Percentiles rank a stretch among this genome's conserved stretches.
These are phyloP conservation scores for Nyctereutes procyonoides DNA, from an alignment of 2,113 vertebrate species.

Conservation along the genomic window DNA sequence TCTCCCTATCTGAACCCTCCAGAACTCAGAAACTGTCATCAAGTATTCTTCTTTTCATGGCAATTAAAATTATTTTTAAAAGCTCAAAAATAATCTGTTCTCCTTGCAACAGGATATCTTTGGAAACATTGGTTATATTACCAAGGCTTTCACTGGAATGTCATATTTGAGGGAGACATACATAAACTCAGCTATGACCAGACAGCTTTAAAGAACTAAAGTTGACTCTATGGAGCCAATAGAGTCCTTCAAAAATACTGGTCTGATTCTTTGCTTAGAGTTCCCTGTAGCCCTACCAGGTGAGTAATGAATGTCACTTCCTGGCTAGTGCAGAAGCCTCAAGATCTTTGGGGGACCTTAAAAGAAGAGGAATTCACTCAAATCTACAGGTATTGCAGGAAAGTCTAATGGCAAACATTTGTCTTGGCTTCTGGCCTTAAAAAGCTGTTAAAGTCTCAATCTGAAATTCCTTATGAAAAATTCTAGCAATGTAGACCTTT, in stretches of 20 bases:
- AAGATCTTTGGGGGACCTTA: not conserved
- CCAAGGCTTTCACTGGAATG: not conserved
- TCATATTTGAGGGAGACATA: not conserved
- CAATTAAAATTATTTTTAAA: not conserved
- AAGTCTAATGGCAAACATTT: no score
- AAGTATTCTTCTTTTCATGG: not conserved
- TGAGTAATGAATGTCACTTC: not conserved
- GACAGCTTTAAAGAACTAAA: not conserved
- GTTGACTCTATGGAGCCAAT: not conserved
- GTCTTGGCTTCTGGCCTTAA: no score
- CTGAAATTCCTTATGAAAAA: not conserved
- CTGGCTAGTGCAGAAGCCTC: not conserved
- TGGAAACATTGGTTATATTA: not conserved
- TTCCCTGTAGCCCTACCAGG: not conserved
- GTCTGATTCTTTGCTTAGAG: not conserved
- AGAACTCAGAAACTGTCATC: not conserved
- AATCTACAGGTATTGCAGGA: no score
- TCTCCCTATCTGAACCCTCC: not conserved
- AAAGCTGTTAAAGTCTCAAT: not conserved
- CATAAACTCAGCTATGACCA: not conserved
- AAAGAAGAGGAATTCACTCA: not conserved
- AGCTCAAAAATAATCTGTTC: not conserved
- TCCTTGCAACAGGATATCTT: not conserved
- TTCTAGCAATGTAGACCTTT: not conserved
- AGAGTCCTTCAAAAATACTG: not conserved